Evolutionary conservation across 2,797 vertebrate species (phyloP).

Genomic region (Notolabrus celidotus): DNA sequence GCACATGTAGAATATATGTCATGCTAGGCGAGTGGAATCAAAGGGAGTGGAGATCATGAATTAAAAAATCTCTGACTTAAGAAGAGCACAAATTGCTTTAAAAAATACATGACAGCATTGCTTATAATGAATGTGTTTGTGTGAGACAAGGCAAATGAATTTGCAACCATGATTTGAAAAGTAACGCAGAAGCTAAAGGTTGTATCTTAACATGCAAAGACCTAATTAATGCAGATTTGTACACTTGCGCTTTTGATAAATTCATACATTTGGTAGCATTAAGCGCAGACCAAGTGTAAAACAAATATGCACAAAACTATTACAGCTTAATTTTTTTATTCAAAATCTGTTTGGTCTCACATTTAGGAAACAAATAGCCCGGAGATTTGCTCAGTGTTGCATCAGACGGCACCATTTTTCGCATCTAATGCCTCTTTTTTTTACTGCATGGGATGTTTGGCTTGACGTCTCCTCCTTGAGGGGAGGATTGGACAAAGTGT

Average conservation of each 20-base stretch:
- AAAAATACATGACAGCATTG: constrained; percentile 32
- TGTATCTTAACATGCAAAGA: constrained; percentile 9
- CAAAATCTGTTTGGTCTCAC: background rate
- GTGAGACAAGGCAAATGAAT: constrained; percentile 21
- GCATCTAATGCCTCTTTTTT: background rate
- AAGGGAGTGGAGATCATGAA: constrained; percentile 24
- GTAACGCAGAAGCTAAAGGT: constrained; percentile 1
- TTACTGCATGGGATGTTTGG: background rate
- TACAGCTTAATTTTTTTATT: background rate
- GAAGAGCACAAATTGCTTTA: constrained; percentile 33
- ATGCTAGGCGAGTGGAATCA: constrained; percentile 44
- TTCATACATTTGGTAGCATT: background rate
- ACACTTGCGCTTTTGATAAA: background rate
- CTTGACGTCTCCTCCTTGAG: no score
- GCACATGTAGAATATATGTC: constrained; percentile 42
- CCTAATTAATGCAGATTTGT: background rate
- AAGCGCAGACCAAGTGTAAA: background rate
- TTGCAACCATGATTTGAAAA: constrained; percentile 18
- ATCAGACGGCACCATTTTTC: background rate
- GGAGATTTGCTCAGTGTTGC: background rate
- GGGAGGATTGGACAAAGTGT: no score
- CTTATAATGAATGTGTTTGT: constrained; percentile 13
- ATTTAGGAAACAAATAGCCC: background rate
- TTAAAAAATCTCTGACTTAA: constrained; percentile 34
- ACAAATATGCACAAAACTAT: background rate